A percentile compares a stretch with the other conserved stretches of the same genome.
Conservation (phyloP, 1,140 invertebrate species). For the Eumeta japonica region DNA sequence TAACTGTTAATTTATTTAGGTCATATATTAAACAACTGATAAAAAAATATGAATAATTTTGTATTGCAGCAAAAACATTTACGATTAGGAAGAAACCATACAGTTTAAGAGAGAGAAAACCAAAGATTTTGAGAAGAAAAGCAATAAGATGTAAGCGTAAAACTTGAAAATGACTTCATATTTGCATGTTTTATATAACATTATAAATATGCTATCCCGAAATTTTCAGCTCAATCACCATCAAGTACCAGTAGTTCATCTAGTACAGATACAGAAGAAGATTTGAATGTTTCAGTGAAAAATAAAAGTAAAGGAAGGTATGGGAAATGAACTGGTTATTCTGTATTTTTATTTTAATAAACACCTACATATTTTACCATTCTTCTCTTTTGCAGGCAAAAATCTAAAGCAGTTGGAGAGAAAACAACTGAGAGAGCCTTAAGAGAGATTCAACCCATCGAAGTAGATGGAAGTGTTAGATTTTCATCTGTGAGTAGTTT, state of each 20-base stretch:
- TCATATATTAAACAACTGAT: no score
- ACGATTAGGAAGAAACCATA: conserved; percentile 53
- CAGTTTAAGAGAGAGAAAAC: conserved; percentile 52
- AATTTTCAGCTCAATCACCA: conserved; percentile 46
- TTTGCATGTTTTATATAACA: conserved; percentile 7
- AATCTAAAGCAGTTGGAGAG: conserved; percentile 48
- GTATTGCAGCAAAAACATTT: conserved; percentile 43
- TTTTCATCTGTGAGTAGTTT: conserved; percentile 47
- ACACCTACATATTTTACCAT: conserved; percentile 4
- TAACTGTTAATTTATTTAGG: no score
- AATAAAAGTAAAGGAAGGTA: conserved; percentile 55
- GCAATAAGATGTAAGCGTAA: conserved; percentile 50
- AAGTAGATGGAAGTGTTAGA: conserved; percentile 49
- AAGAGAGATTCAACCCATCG: conserved; percentile 51
- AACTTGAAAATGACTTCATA: no score
- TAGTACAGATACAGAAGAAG: conserved; percentile 46
- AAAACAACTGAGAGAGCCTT: conserved; percentile 51
- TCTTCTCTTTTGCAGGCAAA: conserved; percentile 36
- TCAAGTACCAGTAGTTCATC: conserved; percentile 41
- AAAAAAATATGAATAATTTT: no score
- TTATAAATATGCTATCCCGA: conserved; percentile 2
- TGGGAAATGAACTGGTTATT: conserved; percentile 8
- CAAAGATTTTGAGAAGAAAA: conserved; percentile 48
- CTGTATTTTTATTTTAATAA: conserved; percentile 2
- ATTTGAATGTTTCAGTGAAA: conserved; percentile 56